Evolutionary conservation across 2,113 vertebrate species (phyloP).

Genomic region (Rhinoptilus africanus): DNA sequence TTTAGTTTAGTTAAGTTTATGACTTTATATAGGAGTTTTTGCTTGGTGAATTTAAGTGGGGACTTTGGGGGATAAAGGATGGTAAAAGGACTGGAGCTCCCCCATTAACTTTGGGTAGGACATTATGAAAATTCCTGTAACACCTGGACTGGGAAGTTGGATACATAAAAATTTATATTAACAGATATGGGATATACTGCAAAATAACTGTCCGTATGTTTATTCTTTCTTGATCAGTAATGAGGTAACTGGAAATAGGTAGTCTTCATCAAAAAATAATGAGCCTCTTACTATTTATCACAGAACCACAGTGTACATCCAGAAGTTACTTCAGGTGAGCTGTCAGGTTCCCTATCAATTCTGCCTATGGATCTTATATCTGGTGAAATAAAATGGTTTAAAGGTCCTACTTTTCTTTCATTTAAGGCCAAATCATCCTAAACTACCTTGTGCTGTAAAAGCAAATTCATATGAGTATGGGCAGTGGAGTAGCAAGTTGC

Average conservation of each 20-base stretch:
- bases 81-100: neutral
- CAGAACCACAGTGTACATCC: neutral
- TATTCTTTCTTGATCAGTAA: neutral
- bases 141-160: neutral
- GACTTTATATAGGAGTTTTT: neutral
- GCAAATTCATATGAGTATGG: rapidly evolving
- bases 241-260: neutral
- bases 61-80: neutral
- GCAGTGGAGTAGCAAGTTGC: neutral
- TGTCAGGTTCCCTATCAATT: neutral
- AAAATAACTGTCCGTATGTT: neutral
- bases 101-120: neutral
- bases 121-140: neutral
- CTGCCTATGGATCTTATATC: neutral
- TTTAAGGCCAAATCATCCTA: neutral
- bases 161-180: neutral
- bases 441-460: neutral
- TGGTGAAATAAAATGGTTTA: neutral
- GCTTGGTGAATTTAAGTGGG: neutral
- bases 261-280: neutral
- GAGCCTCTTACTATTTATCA: neutral
- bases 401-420: neutral
- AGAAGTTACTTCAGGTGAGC: neutral
- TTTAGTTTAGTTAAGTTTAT: neutral
- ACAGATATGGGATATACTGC: neutral